Evolutionary conservation across 1,140 invertebrate genomes (phyloP).

Genomic region (Drosophila ercepeae): DNA sequence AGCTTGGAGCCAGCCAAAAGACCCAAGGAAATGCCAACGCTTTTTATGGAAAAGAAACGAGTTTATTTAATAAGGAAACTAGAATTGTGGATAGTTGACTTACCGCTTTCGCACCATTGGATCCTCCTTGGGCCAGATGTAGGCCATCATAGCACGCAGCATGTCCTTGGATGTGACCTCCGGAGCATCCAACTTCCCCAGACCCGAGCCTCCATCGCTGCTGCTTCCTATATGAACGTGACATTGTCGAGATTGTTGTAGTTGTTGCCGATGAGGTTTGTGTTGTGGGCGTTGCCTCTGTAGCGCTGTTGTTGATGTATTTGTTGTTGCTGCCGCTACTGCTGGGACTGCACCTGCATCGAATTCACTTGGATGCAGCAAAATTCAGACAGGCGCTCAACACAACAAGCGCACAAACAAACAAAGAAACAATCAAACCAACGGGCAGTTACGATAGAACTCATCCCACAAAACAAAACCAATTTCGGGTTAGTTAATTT

Average conservation of each 20-base stretch:
- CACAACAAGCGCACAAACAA: constrained; percentile 80
- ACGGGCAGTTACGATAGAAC: constrained; percentile 17
- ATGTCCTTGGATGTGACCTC: constrained; percentile 91
- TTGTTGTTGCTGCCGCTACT: constrained; percentile 29
- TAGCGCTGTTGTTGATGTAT: constrained; percentile 36
- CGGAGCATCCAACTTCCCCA: constrained; percentile 85
- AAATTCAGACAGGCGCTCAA: constrained; percentile 80
- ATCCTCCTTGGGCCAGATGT: constrained; percentile 96
- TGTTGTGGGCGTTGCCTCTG: constrained; percentile 63
- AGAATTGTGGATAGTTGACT: neutral
- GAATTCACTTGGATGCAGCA: constrained; percentile 80
- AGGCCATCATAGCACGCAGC: constrained; percentile 93
- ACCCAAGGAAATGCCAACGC: constrained; percentile 93
- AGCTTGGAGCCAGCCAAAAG: constrained; percentile 93
- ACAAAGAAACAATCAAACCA: constrained; percentile 57
- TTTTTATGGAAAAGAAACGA: constrained; percentile 31
- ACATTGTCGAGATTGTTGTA: constrained; percentile 87
- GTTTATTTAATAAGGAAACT: neutral
- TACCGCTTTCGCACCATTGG: constrained; percentile 69
- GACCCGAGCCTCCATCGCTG: constrained; percentile 86
- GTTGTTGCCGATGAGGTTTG: constrained; percentile 1
- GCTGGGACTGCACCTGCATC: constrained; percentile 63
- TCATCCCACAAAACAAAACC: constrained; percentile 20
- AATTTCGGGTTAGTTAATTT: constrained; percentile 34
- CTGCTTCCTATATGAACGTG: constrained; percentile 93